Conservation (phyloP, 2,888 invertebrate genomes). For the Eupithecia exiguata region DNA sequence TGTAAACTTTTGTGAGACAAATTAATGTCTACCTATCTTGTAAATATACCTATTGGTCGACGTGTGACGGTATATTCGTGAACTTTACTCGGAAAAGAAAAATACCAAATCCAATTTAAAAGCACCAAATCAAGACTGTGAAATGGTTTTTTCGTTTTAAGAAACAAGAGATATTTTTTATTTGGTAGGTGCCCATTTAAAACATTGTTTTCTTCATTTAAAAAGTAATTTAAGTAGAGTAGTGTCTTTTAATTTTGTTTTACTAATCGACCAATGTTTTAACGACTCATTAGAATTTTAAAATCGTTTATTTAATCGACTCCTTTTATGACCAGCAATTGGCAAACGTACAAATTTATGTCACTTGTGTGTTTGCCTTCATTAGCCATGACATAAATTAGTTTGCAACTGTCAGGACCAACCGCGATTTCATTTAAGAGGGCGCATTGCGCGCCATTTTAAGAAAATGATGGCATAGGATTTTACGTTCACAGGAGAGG, state of each 20-base stretch:
- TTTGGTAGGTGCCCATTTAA: background rate
- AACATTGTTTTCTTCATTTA: background rate
- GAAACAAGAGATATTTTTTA: background rate
- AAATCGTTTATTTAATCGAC: constrained; percentile 20
- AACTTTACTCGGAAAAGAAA: background rate
- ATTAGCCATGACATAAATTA: constrained; percentile 23
- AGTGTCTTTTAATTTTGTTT: background rate
- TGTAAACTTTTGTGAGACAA: background rate
- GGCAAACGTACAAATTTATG: constrained; percentile 29
- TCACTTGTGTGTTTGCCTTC: constrained; percentile 12
- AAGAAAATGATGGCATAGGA: too few relatives aligned
- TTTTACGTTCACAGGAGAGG: too few relatives aligned
- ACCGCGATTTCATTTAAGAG: background rate
- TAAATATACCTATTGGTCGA: background rate
- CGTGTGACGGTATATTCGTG: background rate
- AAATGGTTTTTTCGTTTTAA: background rate
- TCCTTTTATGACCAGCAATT: constrained; percentile 32
- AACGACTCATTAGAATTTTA: constrained; percentile 24
- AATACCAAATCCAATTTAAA: background rate
- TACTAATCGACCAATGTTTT: background rate
- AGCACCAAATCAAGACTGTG: background rate
- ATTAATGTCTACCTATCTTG: background rate
- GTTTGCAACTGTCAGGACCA: background rate
- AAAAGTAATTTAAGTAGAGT: background rate
- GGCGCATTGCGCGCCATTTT: too few relatives aligned